A percentile compares a stretch with the other conserved stretches of the same genome.
phyloP scores from a whole-genome alignment of 2,888 invertebrate species.

The Suillia variegata region DNA sequence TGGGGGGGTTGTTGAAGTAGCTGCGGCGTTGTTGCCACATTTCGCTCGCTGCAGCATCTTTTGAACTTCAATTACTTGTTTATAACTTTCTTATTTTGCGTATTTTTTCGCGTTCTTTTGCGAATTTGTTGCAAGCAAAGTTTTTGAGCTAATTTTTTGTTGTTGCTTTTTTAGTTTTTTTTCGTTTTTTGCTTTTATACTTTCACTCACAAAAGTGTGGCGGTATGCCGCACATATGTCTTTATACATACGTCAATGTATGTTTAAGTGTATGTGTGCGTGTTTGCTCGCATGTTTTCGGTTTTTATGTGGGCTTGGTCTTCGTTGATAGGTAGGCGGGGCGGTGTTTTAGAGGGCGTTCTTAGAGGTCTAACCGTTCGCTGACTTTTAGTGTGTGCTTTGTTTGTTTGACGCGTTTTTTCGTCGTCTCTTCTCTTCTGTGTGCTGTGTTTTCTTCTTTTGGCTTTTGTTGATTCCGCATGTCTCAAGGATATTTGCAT shows the following conservation, averaged over 20 bases:
- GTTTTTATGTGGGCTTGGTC: neutral
- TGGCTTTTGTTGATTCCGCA: neutral
- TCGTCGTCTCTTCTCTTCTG: neutral
- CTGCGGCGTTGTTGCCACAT: neutral
- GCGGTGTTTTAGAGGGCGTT: neutral
- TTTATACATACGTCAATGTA: neutral
- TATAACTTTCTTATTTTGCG: conserved; percentile 25
- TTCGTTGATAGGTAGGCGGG: neutral
- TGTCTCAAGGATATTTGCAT: conserved; percentile 19
- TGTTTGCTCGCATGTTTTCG: conserved; percentile 7
- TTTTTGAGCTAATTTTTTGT: neutral
- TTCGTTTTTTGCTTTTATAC: neutral
- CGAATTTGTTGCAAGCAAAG: conserved; percentile 12
- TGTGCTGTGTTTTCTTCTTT: neutral
- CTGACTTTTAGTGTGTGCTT: neutral
- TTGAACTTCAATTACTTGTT: conserved; percentile 24
- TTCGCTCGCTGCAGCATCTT: neutral
- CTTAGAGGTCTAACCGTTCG: neutral
- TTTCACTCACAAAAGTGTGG: too few species aligned
- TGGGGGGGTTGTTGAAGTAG: too few species aligned
- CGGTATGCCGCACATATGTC: too few species aligned
- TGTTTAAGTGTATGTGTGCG: conserved; percentile 12
- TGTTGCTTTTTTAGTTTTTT: neutral
- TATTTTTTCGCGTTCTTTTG: too few species aligned
- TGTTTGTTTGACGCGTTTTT: too few species aligned